Conservation (phyloP, 35 echinoderm and acorn worm species). For the Apostichopus japonicus region DNA sequence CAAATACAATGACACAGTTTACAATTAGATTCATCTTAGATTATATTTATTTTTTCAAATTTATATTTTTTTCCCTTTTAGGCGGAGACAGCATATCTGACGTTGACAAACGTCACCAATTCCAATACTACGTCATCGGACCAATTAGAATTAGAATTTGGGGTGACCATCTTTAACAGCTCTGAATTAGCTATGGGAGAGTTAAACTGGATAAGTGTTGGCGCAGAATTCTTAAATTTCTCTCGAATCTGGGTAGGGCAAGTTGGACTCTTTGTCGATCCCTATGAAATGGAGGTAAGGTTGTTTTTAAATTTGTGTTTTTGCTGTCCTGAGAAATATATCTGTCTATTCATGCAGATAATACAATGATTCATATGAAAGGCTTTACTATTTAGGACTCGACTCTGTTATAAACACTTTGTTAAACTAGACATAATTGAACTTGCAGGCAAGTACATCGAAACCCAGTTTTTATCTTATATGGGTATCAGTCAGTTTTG, state of each 20-base stretch:
- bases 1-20: no score
- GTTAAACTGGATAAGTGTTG: conserved; percentile 44
- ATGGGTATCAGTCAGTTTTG: no score
- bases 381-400: no score
- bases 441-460: no score
- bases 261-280: conserved; percentile 24
- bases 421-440: neutral
- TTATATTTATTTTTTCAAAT: no score
- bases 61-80: neutral
- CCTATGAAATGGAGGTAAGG: neutral
- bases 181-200: neutral
- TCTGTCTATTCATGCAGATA: no score
- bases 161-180: conserved; percentile 23
- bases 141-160: conserved; percentile 21
- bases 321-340: neutral
- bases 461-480: no score
- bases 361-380: no score
- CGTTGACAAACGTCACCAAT: conserved; percentile 21
- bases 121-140: neutral
- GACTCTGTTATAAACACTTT: neutral
- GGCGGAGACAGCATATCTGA: conserved; percentile 31
- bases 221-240: conserved; percentile 38
- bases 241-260: conserved; percentile 36
- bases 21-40: no score
- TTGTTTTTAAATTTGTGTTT: neutral